Percentiles rank a stretch among this genome's conserved stretches.
Conservation (phyloP, 2,113 vertebrate species). For the Dunckerocampus dactyliophorus region DNA sequence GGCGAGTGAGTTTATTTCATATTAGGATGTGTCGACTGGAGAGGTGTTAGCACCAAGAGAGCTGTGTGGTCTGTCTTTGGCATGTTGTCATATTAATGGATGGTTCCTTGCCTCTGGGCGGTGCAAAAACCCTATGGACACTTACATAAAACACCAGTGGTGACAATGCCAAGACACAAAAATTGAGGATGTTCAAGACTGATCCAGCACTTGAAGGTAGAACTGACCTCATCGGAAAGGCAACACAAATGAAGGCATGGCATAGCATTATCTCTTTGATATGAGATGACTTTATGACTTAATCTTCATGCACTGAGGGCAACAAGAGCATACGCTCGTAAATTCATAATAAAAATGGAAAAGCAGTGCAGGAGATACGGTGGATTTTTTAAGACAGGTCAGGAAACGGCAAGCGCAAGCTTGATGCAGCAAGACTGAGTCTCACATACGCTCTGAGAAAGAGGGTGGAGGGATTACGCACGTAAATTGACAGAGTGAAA, state of each 20-base stretch:
- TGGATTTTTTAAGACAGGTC: not conserved
- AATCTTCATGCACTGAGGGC: constrained; percentile 9
- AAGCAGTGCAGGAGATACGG: not conserved
- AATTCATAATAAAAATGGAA: constrained; percentile 1
- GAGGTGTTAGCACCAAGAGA: constrained; percentile 44
- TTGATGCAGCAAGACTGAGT: not conserved
- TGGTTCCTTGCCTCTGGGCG: constrained; percentile 44
- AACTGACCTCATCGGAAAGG: constrained; percentile 47
- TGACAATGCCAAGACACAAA: not conserved
- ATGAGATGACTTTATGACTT: constrained; percentile 30
- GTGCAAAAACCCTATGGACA: constrained; percentile 40
- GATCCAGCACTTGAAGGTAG: not conserved
- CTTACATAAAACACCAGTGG: constrained; percentile 23
- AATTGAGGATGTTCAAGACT: not conserved
- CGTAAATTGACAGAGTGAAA: constrained; percentile 4
- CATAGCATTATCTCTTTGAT: constrained; percentile 18
- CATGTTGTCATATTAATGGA: constrained; percentile 65
- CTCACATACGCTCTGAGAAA: not conserved
- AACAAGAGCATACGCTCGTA: not conserved
- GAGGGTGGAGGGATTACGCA: not conserved
- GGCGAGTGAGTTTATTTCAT: constrained; percentile 64
- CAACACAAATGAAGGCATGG: constrained; percentile 62
- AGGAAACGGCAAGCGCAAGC: not conserved
- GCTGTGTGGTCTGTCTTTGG: constrained; percentile 51
- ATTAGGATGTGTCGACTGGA: constrained; percentile 58